Percentiles rank a stretch among this genome's conserved stretches.
These are phyloP conservation scores for Aphidoletes aphidimyza DNA, from an alignment of 2,888 invertebrate genomes.

Conservation along the genomic window DNA sequence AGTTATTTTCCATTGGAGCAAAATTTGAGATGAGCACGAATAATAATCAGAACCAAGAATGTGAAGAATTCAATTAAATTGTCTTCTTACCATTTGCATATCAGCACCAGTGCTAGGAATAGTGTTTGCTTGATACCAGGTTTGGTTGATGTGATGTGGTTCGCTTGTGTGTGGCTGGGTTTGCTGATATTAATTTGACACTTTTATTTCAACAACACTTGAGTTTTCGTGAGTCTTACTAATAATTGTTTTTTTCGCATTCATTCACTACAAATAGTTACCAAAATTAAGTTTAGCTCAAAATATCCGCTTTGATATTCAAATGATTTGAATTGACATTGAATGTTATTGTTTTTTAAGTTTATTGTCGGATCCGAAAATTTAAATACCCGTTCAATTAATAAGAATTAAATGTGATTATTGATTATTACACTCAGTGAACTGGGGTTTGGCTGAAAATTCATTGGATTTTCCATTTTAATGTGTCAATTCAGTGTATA, in stretches of 20 bases:
- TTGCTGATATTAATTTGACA: too few species aligned
- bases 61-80: constrained; percentile 28
- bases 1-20: too few species aligned
- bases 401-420: not conserved
- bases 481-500: too few species aligned
- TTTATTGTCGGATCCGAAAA: not conserved
- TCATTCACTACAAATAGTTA: too few species aligned
- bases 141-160: too few species aligned
- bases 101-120: not conserved
- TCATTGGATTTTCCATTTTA: too few species aligned
- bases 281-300: too few species aligned
- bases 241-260: not conserved
- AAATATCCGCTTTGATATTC: not conserved
- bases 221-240: not conserved
- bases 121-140: too few species aligned
- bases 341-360: not conserved
- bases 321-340: not conserved
- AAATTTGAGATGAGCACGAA: not conserved
- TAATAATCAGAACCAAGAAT: not conserved
- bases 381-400: not conserved
- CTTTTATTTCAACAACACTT: not conserved
- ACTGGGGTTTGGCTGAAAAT: too few species aligned
- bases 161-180: not conserved
- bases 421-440: not conserved
- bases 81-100: constrained; percentile 35